Evolutionary conservation across 2,888 invertebrate genomes (phyloP).

Genomic region (Microplitis manilae): DNA sequence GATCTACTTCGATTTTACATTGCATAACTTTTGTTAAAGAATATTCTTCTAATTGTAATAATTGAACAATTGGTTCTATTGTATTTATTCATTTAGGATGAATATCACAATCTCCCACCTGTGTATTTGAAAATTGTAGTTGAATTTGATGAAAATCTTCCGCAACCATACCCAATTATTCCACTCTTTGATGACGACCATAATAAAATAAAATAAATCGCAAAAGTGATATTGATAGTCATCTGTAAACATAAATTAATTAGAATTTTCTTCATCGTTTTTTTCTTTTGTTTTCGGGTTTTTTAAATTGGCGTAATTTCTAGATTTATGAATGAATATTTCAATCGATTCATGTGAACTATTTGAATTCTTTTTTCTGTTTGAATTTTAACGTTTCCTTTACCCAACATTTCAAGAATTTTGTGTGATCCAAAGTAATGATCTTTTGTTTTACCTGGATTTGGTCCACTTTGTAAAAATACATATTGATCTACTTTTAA

Average conservation of each 20-base stretch:
- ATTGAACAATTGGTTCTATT: slow-evolving; percentile 11
- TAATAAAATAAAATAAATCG: slow-evolving; percentile 19
- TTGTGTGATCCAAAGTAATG: slow-evolving; percentile 30
- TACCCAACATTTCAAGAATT: slow-evolving; percentile 32
- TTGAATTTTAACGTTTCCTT: slow-evolving; percentile 29
- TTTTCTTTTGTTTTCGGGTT: neutral
- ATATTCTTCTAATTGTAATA: no score
- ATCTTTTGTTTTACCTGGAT: slow-evolving; percentile 32
- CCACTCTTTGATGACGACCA: slow-evolving; percentile 5
- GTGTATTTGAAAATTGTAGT: slow-evolving; percentile 36
- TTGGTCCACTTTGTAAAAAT: slow-evolving; percentile 24
- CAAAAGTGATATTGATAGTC: neutral
- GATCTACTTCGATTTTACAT: no score
- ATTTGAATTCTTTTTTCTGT: slow-evolving; percentile 15
- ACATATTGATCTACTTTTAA: no score
- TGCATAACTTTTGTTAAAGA: no score
- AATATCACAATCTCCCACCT: slow-evolving; percentile 32
- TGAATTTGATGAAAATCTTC: slow-evolving; percentile 10
- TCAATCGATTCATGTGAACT: slow-evolving; percentile 35
- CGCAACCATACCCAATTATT: slow-evolving; percentile 43
- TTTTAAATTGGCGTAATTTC: slow-evolving; percentile 13
- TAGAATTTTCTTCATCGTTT: neutral
- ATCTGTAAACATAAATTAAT: slow-evolving; percentile 21
- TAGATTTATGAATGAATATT: slow-evolving; percentile 26
- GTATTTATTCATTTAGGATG: neutral